Evolutionary conservation across 2,888 invertebrate species (phyloP).

Genomic region (Andrena flavipes): DNA sequence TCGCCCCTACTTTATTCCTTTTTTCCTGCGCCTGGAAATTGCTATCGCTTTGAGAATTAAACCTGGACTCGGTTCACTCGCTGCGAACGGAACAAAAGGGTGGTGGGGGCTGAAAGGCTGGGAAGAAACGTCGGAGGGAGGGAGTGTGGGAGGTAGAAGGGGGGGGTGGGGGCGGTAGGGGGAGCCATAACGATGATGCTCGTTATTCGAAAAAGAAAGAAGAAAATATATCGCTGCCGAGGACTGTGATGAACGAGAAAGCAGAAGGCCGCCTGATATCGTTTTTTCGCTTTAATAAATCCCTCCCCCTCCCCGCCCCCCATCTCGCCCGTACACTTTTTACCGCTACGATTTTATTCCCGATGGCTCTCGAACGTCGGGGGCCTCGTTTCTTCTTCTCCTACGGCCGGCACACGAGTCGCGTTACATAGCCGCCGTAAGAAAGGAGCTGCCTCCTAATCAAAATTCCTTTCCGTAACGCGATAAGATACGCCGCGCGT

Average conservation of each 20-base stretch:
- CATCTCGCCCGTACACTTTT: constrained; percentile 30
- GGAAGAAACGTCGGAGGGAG: constrained; percentile 41
- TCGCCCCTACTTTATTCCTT: constrained; percentile 43
- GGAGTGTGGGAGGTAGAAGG: constrained; percentile 15
- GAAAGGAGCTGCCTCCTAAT: constrained; percentile 61
- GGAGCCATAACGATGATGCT: constrained; percentile 69
- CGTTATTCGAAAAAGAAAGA: constrained; percentile 66
- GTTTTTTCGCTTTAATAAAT: constrained; percentile 68
- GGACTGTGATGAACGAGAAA: constrained; percentile 60
- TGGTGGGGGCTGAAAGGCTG: constrained; percentile 31
- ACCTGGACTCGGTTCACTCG: constrained; percentile 69
- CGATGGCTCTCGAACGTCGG: constrained; percentile 43
- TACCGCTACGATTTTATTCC: constrained; percentile 56
- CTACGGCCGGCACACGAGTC: constrained; percentile 26
- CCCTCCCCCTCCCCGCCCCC: constrained; percentile 10
- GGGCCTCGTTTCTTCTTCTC: constrained; percentile 9
- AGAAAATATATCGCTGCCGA: constrained; percentile 61
- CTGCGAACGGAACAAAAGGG: constrained; percentile 61
- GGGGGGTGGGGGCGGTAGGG: constrained; percentile 20
- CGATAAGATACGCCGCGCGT: constrained; percentile 67
- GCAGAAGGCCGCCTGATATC: constrained; percentile 61
- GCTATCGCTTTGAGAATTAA: constrained; percentile 74
- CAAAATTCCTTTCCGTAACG: constrained; percentile 68
- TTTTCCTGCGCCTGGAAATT: constrained; percentile 68
- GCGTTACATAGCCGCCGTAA: constrained; percentile 43